Evolutionary conservation across 2,113 vertebrate genomes (phyloP).

Genomic region (Otis tarda): DNA sequence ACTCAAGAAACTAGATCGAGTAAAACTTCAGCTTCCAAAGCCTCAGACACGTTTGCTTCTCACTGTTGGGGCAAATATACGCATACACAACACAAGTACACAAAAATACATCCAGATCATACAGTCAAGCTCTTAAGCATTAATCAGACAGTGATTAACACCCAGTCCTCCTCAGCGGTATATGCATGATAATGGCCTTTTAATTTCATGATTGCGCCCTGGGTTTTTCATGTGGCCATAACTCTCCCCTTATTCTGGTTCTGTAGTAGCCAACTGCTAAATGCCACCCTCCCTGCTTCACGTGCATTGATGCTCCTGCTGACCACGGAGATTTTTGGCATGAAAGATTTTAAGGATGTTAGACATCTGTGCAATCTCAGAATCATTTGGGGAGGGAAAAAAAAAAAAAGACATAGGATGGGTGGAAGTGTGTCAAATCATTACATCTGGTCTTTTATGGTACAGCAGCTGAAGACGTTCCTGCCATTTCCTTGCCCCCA

Average conservation of each 20-base stretch:
- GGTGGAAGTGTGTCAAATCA: not conserved
- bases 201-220: not conserved
- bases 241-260: not conserved
- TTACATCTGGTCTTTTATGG: conserved; percentile 13
- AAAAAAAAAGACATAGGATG: not conserved
- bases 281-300: not conserved
- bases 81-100: not conserved
- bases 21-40: not conserved
- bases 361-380: not conserved
- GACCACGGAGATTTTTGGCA: not conserved
- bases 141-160: not conserved
- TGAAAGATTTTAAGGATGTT: not conserved
- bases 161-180: not conserved
- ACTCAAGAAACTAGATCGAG: conserved; percentile 16
- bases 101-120: not conserved
- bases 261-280: not conserved
- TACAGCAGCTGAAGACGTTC: conserved; percentile 40
- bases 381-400: not conserved
- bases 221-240: not conserved
- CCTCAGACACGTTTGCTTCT: not conserved
- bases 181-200: not conserved
- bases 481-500: conserved; percentile 35
- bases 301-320: not conserved
- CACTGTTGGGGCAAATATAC: not conserved
- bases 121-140: not conserved